These are phyloP conservation scores for Spisula subtruncata DNA, from an alignment of 2,888 invertebrate genomes.

Conservation along the genomic window DNA sequence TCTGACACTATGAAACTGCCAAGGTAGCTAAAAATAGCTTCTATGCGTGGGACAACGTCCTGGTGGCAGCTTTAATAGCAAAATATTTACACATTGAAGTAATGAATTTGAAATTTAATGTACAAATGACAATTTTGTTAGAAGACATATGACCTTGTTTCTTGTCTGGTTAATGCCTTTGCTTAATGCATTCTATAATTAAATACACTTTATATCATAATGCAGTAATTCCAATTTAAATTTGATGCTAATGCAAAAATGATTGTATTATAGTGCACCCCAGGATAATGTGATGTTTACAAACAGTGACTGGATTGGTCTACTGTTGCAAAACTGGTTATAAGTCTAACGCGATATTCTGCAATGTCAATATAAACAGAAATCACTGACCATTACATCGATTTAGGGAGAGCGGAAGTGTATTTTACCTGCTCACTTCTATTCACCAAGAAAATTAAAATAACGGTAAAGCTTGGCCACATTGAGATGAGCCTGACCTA, in stretches of 20 bases:
- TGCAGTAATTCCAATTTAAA: neutral
- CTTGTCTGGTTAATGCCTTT: neutral
- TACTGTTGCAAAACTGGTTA: too few relatives aligned
- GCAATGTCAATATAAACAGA: too few relatives aligned
- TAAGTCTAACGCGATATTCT: too few relatives aligned
- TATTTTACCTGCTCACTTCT: too few relatives aligned
- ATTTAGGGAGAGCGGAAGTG: too few relatives aligned
- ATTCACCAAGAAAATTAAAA: too few relatives aligned
- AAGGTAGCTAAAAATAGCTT: neutral
- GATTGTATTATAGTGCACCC: too few relatives aligned
- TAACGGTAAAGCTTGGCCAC: too few relatives aligned
- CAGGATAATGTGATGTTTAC: too few relatives aligned
- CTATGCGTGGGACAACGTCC: neutral
- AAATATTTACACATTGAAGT: neutral
- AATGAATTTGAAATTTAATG: slow-evolving; percentile 12
- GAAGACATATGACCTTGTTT: neutral
- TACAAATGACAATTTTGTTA: neutral
- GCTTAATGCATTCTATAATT: neutral
- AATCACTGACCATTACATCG: too few relatives aligned
- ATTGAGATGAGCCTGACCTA: too few relatives aligned
- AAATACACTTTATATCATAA: neutral
- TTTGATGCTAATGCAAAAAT: neutral
- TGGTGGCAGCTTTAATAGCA: neutral
- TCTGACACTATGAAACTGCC: neutral
- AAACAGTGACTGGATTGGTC: too few relatives aligned